Evolutionary conservation across 1,140 invertebrate species (phyloP).

Genomic region (Magallana ariakensis): DNA sequence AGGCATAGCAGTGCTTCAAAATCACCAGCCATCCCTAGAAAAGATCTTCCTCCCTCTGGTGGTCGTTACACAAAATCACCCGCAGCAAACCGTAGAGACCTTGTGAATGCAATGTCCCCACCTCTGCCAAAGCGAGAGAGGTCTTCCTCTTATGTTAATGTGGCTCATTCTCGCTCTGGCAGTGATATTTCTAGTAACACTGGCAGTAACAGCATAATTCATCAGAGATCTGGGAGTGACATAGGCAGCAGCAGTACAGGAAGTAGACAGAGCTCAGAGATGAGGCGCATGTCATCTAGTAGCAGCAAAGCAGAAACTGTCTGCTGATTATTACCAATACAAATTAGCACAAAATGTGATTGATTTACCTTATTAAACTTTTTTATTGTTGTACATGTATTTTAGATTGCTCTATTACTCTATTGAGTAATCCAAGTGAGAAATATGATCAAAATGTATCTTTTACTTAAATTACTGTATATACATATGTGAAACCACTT

Average conservation of each 20-base stretch:
- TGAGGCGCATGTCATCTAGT: constrained; percentile 10
- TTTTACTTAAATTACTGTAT: too few species aligned
- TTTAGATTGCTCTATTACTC: too few species aligned
- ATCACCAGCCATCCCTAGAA: constrained; percentile 8
- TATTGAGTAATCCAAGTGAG: too few species aligned
- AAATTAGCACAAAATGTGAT: too few species aligned
- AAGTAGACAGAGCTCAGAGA: constrained; percentile 25
- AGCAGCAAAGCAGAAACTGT: constrained; percentile 38
- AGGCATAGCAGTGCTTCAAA: constrained; percentile 39
- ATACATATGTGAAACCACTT: too few species aligned
- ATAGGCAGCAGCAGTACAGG: constrained; percentile 26
- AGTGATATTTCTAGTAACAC: constrained; percentile 36
- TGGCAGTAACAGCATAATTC: constrained; percentile 27
- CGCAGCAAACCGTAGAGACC: constrained; percentile 4
- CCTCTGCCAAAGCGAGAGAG: constrained; percentile 28
- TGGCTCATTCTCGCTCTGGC: constrained; percentile 4
- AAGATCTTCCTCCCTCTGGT: constrained; percentile 21
- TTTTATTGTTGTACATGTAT: too few species aligned
- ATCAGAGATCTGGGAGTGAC: constrained; percentile 36
- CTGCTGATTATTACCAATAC: background rate
- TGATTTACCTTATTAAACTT: too few species aligned
- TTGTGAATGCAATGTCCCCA: background rate
- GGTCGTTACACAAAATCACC: constrained; percentile 35
- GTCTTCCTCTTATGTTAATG: constrained; percentile 39
- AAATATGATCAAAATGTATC: too few species aligned